Percentiles rank a stretch among this genome's conserved stretches.
These are phyloP conservation scores for Bombus vancouverensis DNA, from an alignment of 1,140 invertebrate species.

Conservation along the genomic window DNA sequence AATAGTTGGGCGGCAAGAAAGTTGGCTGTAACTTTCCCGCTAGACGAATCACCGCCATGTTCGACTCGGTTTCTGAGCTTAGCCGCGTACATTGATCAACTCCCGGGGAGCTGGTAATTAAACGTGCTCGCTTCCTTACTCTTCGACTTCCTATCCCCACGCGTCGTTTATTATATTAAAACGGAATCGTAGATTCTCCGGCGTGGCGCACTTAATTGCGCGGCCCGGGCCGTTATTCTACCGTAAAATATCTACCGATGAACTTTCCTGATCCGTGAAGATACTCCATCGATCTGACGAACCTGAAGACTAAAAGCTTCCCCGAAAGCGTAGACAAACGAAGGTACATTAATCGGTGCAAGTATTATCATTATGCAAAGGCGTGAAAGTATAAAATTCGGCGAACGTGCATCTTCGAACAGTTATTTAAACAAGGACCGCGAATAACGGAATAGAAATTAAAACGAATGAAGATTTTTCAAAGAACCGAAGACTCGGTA, in stretches of 20 bases:
- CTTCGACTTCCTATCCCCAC: slow-evolving; percentile 30
- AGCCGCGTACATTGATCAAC: slow-evolving; percentile 52
- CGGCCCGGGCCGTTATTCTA: neutral
- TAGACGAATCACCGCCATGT: slow-evolving; percentile 61
- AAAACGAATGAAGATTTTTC: too few relatives aligned
- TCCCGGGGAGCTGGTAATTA: slow-evolving; percentile 55
- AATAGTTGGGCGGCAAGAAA: slow-evolving; percentile 36
- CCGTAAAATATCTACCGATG: slow-evolving; percentile 7
- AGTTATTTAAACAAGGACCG: neutral
- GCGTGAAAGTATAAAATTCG: neutral
- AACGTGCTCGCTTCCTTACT: slow-evolving; percentile 21
- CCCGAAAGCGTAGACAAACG: neutral
- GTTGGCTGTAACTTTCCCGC: slow-evolving; percentile 49
- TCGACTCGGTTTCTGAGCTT: slow-evolving; percentile 39
- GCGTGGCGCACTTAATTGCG: slow-evolving; percentile 4
- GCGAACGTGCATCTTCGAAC: fast-evolving
- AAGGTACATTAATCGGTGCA: neutral
- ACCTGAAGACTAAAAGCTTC: neutral
- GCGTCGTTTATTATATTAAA: slow-evolving; percentile 57
- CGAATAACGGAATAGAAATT: too few relatives aligned
- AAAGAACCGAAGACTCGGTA: too few relatives aligned
- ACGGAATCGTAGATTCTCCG: slow-evolving; percentile 35
- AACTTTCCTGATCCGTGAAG: slow-evolving; percentile 17
- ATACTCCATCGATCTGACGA: neutral
- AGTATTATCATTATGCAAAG: neutral